Evolutionary conservation across 2,888 invertebrate species (phyloP), one percentile per base, ranked within the genome.

Genomic region (Exocentrus adspersus): DNA sequence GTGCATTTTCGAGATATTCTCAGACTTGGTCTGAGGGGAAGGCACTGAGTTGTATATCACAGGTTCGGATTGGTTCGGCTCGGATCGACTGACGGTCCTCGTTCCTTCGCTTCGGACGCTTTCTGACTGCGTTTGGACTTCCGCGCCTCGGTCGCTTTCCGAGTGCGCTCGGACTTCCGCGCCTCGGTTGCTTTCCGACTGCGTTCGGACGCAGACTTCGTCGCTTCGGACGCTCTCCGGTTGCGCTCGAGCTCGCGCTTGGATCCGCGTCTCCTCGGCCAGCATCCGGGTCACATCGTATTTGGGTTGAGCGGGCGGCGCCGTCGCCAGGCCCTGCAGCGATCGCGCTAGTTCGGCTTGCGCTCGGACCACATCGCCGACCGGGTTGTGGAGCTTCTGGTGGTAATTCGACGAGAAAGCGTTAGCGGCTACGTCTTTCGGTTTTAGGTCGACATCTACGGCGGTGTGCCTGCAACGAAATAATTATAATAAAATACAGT

Each of bases 401-500:
- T 62, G 63, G 61, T 62, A 61, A 43, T 32, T 24, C 24, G 50
- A 10, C 51, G 62, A 28, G 57, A 66, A 64, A 28, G 67, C 60
- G 51, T 2, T 48, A 41, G 58, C 16, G 42, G 51, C 48, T 45
- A 24, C 32, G 41, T 68, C 71, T 65, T 62, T 73, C 60, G 63
- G 62, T 72, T 80, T 84, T 46, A 83, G 71, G 52, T 84, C 85
- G 68, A 84, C 83, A 72, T 85, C 85, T 61, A 85, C 80, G 17
- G 85, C 85, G 42, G 80, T 75, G 77, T 83, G 83, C 72, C 85
- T 85, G 79, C 1, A 80, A 81, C 41, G 41, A 62, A 60, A 43
- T 41, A 45, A 46, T 24, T 5, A 24, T 24, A 24, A 24, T n/a
- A n/a, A n/a, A n/a, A n/a, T n/a, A n/a, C n/a, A n/a, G n/a, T n/a